Evolutionary conservation across 2,113 vertebrate genomes (phyloP).

Genomic region (Setophaga petechia): DNA sequence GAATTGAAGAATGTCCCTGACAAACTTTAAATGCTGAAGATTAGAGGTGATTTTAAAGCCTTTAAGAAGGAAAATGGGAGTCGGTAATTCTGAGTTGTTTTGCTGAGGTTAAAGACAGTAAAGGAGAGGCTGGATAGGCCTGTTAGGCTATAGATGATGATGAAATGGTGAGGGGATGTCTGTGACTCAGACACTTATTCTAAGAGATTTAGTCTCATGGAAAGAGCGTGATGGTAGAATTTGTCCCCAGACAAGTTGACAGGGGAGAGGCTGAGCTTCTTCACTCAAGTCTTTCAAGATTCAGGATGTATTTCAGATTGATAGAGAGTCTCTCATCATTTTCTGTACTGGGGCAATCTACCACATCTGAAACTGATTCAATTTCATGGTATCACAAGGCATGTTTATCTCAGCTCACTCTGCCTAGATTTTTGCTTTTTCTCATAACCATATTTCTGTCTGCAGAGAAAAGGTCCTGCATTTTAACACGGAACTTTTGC

Average conservation of each 20-base stretch:
- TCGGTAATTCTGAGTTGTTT: background rate
- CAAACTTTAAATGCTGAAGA: background rate
- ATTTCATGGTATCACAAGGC: slow-evolving; percentile 28
- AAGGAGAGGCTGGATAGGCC: background rate
- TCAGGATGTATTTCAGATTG: background rate
- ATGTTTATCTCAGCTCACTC: background rate
- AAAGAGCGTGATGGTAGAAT: background rate
- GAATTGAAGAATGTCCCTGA: background rate
- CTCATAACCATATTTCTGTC: slow-evolving; percentile 17
- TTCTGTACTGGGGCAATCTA: background rate
- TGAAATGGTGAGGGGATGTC: background rate
- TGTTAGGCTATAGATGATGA: background rate
- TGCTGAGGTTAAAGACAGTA: background rate
- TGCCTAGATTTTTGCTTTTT: slow-evolving; percentile 3
- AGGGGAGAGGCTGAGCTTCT: background rate
- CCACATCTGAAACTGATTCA: slow-evolving; percentile 44
- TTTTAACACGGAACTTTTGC: background rate
- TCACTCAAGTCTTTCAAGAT: background rate
- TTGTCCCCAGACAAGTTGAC: background rate
- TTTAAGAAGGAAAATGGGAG: background rate
- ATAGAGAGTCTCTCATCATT: background rate
- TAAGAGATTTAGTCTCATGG: background rate
- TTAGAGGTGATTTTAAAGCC: background rate
- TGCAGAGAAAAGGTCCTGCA: background rate
- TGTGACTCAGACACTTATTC: background rate